phyloP scores from a whole-genome alignment of 53 echinoderm and acorn worm species.

The Glandiceps talaboti region DNA sequence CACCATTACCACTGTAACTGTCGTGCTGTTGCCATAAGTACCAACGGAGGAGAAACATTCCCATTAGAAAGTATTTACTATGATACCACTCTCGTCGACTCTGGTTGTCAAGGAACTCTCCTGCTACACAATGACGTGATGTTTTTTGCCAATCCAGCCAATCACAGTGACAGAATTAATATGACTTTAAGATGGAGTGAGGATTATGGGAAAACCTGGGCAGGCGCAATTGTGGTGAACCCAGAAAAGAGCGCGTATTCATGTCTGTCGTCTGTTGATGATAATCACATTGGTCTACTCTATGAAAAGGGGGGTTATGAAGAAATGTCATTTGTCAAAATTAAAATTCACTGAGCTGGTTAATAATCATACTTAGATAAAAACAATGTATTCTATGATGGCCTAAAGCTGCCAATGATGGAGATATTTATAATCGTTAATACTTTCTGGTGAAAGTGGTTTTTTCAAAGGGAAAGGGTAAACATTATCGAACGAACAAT shows the following conservation, averaged over 20 bases:
- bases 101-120: not conserved
- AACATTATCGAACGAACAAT: too few relatives aligned
- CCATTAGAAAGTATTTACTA: not conserved
- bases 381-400: too few relatives aligned
- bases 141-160: not conserved
- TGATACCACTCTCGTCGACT: not conserved
- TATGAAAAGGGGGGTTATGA: conserved; percentile 6
- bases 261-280: conserved; percentile 1
- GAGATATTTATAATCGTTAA: too few relatives aligned
- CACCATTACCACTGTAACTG: not conserved
- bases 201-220: not conserved
- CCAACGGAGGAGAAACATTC: conserved; percentile 1
- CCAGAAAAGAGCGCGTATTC: not conserved
- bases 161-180: not conserved
- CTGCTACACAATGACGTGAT: not conserved
- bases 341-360: not conserved
- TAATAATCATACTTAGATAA: too few relatives aligned
- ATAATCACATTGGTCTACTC: conserved; percentile 1
- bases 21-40: not conserved
- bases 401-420: too few relatives aligned
- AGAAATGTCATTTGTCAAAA: conserved; percentile 6
- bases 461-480: too few relatives aligned
- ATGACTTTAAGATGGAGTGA: conserved; percentile 3
- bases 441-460: too few relatives aligned
- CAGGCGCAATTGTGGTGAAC: not conserved